Base-by-base conservation (phyloP, 2,888 invertebrate species). In the Conops quadrifasciatus region DNA sequence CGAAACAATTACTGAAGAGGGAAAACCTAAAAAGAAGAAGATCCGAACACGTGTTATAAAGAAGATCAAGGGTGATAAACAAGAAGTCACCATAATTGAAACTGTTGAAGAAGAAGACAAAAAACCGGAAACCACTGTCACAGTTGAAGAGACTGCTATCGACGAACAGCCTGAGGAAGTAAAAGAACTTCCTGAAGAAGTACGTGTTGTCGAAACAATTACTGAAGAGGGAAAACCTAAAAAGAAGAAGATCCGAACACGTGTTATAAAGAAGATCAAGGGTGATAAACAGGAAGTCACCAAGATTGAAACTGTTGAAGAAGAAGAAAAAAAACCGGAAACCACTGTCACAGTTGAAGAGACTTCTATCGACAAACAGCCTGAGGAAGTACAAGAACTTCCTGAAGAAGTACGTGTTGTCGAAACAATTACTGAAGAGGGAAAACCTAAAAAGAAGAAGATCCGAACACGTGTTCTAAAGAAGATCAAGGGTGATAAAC, bases 151-250 rank as follows among this genome's bases (percentile, higher is more conserved):
- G 62, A 71, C 72, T 24, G 75, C 75, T n/a, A 51, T 74, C 13
- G 74, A 73, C 4, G 77, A 75, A 58, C 56, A 71, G 64, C 72
- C 74, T 9, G 74, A 74, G 56, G 5, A 36, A 36, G 74, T 72
- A 45, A 51, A 75, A 0, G 79, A 85, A 74, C 72, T 84, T 75
- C 77, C 83, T 80, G 80, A 86, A 80, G 80, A 86, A 69, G 73
- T 76, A 13, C 73, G 70, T 1, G 72, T 78, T 15, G 49, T 75
- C 2, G 76, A 76, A 21, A 71, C 73, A 1, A 36, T 73, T 1
- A 69, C 74, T 1, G 73, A 75, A 51, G 75, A 75, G 43, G 77
- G 77, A 2, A 85, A 83, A 67, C 78, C 82, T 2, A 77, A 56
- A 74, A 84, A 64, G 71, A 79, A 71, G 76, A 73, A 76, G 28